phyloP scores from a whole-genome alignment of 1,140 invertebrate genomes.

The Pseudoatta argentina region DNA sequence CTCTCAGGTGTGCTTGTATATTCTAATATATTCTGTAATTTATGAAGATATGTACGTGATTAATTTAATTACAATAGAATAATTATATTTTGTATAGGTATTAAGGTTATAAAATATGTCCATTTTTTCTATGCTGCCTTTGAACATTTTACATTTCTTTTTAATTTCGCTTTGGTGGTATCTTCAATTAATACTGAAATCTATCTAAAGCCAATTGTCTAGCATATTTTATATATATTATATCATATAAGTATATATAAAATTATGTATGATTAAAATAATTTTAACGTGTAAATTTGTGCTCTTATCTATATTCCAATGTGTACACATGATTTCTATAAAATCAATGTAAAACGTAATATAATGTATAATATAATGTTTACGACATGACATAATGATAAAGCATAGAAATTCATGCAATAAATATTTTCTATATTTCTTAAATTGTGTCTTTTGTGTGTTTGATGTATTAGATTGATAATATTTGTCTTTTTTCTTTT shows the following conservation, averaged over 20 bases:
- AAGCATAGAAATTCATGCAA: not conserved
- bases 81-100: constrained; percentile 18
- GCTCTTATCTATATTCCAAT: not conserved
- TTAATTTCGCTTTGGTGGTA: constrained; percentile 42
- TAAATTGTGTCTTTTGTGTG: not conserved
- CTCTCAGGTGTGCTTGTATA: not conserved
- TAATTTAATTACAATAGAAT: constrained; percentile 44
- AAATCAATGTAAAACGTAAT: not conserved
- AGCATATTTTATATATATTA: constrained; percentile 22
- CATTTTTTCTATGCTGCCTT: not conserved
- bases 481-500: not conserved
- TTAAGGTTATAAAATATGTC: constrained; percentile 54
- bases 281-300: constrained; percentile 12
- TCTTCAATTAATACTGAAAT: constrained; percentile 52
- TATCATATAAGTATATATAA: constrained; percentile 14
- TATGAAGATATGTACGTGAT: constrained; percentile 60
- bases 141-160: constrained; percentile 19
- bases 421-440: too few relatives aligned
- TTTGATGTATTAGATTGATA: not conserved
- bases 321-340: not conserved
- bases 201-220: constrained; percentile 42
- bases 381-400: not conserved
- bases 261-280: not conserved
- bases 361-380: not conserved
- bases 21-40: constrained; percentile 4